Base-by-base conservation (phyloP, 1,140 invertebrate genomes). In the Anagrus nilaparvatae region DNA sequence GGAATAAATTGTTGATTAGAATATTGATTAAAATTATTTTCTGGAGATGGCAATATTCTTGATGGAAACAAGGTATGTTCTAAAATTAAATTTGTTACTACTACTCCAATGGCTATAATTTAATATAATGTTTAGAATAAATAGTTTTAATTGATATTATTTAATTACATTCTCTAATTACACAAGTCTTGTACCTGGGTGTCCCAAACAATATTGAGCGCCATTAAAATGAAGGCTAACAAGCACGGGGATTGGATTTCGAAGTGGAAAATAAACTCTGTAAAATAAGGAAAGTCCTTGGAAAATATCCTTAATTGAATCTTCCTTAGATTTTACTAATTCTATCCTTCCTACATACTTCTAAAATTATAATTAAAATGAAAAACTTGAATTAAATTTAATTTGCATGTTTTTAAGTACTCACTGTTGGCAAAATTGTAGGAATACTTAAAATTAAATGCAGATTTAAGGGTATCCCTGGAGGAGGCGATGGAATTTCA, bases 281-380 rank as follows among this genome's bases (percentile, higher is more conserved):
- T 69, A 69, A 14, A 41, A 47, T 13, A 69, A 44, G 2, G 59
- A 41, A 21, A 43, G 43, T 27, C 54, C 54, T 19, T 49, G 17
- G 4, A 48, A 17, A 16, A 67, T 43, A 2, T 34, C 48, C 25
- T 35, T 28, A 13, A 61, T 36, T 2, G 63, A 52, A 5, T 56
- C 46, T 1, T 54, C 38, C 38, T 44, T 60, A 3, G 57, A 51
- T 33, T 53, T 52, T 4, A 36, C 50, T 32, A 67, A 44, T 46
- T 64, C 53, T 14, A 69, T 38, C 40, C 40, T 48, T 4, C 66
- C 66, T 1, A 61, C 51, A 27, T 67, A 64, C 41, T 50, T 54
- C 59, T 63, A 16, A 33, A 60, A 54, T 10, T 34, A 25, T 21
- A 13, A 6, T 29, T 40, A 8, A 25, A 36, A 27, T n/a, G 13